Base-by-base conservation (phyloP, 2,888 invertebrate genomes). In the Caradrina clavipalpis region DNA sequence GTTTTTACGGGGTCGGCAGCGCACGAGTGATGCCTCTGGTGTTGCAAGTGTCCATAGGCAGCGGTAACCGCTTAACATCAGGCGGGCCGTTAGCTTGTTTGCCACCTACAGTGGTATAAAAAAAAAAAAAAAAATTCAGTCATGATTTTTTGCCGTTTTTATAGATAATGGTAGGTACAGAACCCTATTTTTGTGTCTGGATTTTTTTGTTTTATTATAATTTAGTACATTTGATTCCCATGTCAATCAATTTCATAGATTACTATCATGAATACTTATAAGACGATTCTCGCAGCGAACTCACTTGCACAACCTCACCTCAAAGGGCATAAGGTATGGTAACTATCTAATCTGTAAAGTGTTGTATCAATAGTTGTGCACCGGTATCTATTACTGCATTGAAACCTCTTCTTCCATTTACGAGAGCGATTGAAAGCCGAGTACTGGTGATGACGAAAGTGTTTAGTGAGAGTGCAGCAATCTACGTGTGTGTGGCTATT, bases 331-430 rank as follows among this genome's bases (percentile, higher is more conserved):
- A 65, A 58, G 45, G 22, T 59, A 51, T 35, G 53, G 47, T 13
- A 19, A 13, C 19, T 49, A 70, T 82, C 70, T 85, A 76, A 81
- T 85, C 76, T 78, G 47, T 78, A 15, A 71, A 78, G 82, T 80
- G 83, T 71, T 73, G 65, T 79, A 79, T 76, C 78, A 81, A 81
- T 76, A 81, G 67, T 31, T 71, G 63, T 63, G 64, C 78, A 76
- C 61, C 35, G 65, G 75, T 83, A 80, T 87, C 81, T 82, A 77
- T 85, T 86, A 86, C 84, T 82, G 71, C 70, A 76, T 77, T 77
- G 69, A 77, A 81, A 83, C 81, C 72, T 85, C 80, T 82, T 80
- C 68, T 75, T 82, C 73, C 82, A 80, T 87, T 81, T 88, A 83
- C 78, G 69, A 73, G 72, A 73, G 74, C 78, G 79, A 86, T 86